Percentiles rank a stretch among this genome's conserved stretches.
Evolutionary conservation across 2,797 vertebrate species (phyloP).

Genomic region (Esox lucius): DNA sequence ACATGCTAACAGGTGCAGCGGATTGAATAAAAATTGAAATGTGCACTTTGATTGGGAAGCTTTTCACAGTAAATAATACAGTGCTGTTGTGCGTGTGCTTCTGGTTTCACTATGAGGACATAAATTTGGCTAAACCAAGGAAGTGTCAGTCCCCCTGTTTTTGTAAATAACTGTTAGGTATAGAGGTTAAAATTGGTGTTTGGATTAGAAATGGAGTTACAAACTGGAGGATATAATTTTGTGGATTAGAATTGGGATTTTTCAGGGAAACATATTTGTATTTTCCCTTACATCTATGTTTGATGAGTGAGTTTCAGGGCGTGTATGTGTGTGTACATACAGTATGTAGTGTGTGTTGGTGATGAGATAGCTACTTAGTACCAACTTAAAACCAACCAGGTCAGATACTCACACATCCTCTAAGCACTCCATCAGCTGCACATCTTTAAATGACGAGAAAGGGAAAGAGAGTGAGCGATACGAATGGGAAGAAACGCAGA

Average conservation of each 20-base stretch:
- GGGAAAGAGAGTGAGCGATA: conserved; percentile 15
- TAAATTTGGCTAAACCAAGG: no score
- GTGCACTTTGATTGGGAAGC: no score
- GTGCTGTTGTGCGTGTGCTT: not conserved
- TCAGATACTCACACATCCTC: conserved; percentile 50
- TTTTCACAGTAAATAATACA: no score
- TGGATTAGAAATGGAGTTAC: no score
- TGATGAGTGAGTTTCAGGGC: not conserved
- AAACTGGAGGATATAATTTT: no score
- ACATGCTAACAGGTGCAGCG: no score
- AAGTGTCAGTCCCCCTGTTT: no score
- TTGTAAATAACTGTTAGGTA: no score
- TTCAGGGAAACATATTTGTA: not conserved
- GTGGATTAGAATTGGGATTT: no score
- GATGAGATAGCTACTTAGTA: conserved; percentile 69
- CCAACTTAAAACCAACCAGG: conserved; percentile 59
- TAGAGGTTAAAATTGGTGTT: no score
- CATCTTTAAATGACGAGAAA: conserved; percentile 39
- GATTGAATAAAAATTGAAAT: no score
- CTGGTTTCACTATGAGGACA: not conserved
- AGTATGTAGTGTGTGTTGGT: conserved; percentile 39
- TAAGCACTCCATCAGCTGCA: conserved; percentile 41
- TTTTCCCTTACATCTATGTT: not conserved
- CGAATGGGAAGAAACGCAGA: conserved; percentile 30
- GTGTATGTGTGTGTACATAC: conserved; percentile 7